Base-by-base conservation (phyloP, 2,797 vertebrate species). In the Staurois parvus region DNA sequence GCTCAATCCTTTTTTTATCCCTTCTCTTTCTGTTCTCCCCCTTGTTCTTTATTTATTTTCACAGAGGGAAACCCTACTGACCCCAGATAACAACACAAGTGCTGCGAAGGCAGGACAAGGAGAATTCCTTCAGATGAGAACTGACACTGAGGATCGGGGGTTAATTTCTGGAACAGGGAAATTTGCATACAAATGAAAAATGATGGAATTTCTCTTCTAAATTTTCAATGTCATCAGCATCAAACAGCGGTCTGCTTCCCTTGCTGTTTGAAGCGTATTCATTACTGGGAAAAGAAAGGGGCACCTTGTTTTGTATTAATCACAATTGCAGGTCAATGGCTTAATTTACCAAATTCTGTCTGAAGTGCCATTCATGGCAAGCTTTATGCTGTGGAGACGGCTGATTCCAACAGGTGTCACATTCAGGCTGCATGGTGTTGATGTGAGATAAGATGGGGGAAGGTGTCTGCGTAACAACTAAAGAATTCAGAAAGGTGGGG, bases 141-240 rank as follows among this genome's bases (percentile, higher is more conserved):
- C 94, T 98, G 98, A 98, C 96, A 95, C 37, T 95, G 89, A 91
- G 95, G 97, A 96, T 97, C 96, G 96, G 93, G 98, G 97, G 98
- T 99, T 99, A 99, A 99, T 99, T 99, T 98, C 97, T 97, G 97
- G 95, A 99, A 98, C 96, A 94, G 96, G 88, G 90, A 0, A 94
- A 99, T 99, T 99, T 99, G 96, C 97, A 99, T 99, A 98, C 97
- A 99, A 99, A 99, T 99, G 98, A 96, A 96, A 97, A 98, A 97
- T 96, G 97, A 97, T 96, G 95, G 96, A 96, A 97, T 96, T 96
- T 96, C 96, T 97, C 95, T 96, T 94, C 90, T 92, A 97, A 96
- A 98, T 97, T 98, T 97, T 98, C 97, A 99, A 96, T 98, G 97
- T 99, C 97, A 97, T 96, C 95, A 92, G 95, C 96, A 96, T 96